These are phyloP conservation scores for Columba guinea DNA, from an alignment of 2,797 vertebrate genomes.

Conservation along the genomic window DNA sequence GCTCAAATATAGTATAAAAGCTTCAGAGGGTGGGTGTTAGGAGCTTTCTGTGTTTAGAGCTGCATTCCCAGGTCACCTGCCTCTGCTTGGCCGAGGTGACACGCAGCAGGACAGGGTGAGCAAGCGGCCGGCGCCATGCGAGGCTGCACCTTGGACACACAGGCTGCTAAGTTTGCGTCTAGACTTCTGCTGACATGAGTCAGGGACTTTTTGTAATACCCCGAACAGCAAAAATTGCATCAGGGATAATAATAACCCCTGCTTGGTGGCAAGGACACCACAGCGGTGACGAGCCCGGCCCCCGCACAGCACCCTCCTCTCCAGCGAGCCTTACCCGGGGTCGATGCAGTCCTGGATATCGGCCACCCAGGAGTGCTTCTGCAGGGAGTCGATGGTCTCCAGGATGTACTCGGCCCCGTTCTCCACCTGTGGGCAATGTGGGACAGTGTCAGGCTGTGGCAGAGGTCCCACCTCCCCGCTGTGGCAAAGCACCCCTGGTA, in stretches of 20 bases:
- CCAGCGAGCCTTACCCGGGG: conserved; percentile 83
- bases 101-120: not conserved
- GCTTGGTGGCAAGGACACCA: fast-evolving
- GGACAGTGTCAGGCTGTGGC: not conserved
- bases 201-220: not conserved
- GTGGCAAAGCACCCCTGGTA: not conserved
- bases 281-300: fast-evolving
- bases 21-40: not conserved
- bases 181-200: not conserved
- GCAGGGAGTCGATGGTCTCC: conserved; percentile 97
- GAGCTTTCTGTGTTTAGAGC: not conserved
- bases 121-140: not conserved
- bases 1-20: not conserved
- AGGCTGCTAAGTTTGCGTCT: not conserved
- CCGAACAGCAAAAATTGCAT: not conserved
- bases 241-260: not conserved
- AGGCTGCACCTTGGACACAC: not conserved
- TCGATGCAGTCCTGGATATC: conserved; percentile 98
- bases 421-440: conserved; percentile 82
- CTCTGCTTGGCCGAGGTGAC: not conserved
- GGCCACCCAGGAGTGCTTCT: conserved; percentile 99
- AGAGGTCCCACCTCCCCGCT: fast-evolving
- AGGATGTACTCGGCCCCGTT: conserved; percentile 96
- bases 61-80: fast-evolving
- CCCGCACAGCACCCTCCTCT: not conserved